phyloP scores from a whole-genome alignment of 2,113 vertebrate genomes.

The Chloebia gouldiae region DNA sequence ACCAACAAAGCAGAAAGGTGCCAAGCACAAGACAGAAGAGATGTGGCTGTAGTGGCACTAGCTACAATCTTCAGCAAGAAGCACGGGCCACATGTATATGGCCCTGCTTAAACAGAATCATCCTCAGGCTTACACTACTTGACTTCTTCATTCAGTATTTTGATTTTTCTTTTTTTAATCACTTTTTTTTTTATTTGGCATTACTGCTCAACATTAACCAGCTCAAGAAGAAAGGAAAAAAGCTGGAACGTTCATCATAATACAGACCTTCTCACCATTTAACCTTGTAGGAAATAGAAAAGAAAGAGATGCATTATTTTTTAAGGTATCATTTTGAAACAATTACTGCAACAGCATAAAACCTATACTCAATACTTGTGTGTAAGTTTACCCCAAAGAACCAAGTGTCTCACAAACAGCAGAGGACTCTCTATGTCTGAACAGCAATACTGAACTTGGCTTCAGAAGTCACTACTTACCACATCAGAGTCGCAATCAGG shows the following conservation, averaged over 20 bases:
- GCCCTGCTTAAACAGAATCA: not conserved
- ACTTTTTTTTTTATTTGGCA: not conserved
- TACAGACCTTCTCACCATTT: not conserved
- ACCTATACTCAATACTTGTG: not conserved
- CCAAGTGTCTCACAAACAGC: not conserved
- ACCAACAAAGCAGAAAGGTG: not conserved
- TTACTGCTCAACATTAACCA: not conserved
- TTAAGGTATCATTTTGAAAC: not conserved
- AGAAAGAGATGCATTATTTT: not conserved
- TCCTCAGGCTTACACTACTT: not conserved
- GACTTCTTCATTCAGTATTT: not conserved
- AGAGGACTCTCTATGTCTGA: not conserved
- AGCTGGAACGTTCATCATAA: not conserved
- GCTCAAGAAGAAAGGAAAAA: not conserved
- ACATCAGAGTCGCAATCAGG: constrained; percentile 95
- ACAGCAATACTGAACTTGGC: fast-evolving
- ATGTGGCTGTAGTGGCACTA: not conserved
- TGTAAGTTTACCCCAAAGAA: not conserved
- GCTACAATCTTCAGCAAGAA: not conserved
- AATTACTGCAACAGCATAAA: not conserved
- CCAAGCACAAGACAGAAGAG: not conserved
- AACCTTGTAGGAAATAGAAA: not conserved
- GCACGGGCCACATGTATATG: fast-evolving
- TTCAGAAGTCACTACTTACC: constrained; percentile 77
- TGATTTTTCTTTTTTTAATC: not conserved